A percentile compares a stretch with the other conserved stretches of the same genome.
phyloP scores from a whole-genome alignment of 2,113 vertebrate genomes.

The Pseudorhombus dupliciocellatus region DNA sequence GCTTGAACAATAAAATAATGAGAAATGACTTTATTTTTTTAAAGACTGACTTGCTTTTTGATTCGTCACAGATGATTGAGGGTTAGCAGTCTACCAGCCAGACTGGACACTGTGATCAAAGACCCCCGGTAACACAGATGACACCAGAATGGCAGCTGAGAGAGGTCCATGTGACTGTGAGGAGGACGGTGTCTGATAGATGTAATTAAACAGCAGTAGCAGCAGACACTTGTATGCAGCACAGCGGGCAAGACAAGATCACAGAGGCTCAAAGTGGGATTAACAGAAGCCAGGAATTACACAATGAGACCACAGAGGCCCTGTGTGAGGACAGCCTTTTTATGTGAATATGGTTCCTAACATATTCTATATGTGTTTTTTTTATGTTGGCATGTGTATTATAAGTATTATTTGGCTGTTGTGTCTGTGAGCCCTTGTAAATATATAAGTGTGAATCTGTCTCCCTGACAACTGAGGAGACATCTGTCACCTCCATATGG shows the following conservation, averaged over 20 bases:
- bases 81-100: background rate
- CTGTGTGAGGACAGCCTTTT: background rate
- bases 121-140: constrained; percentile 8
- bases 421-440: constrained; percentile 18
- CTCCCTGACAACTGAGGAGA: constrained; percentile 63
- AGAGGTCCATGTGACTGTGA: constrained; percentile 12
- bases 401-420: constrained; percentile 32
- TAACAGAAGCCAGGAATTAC: constrained; percentile 13
- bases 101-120: constrained; percentile 10
- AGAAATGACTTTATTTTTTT: background rate
- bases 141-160: background rate
- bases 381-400: constrained; percentile 7
- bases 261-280: constrained; percentile 21
- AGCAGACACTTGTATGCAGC: constrained; percentile 21
- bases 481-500: constrained; percentile 75
- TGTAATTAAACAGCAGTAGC: constrained; percentile 7
- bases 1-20: background rate
- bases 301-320: background rate
- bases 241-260: constrained; percentile 5
- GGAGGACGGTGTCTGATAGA: background rate
- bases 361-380: background rate
- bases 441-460: constrained; percentile 47
- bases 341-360: constrained; percentile 15
- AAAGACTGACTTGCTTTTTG: background rate
- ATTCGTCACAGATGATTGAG: background rate